These are phyloP conservation scores for Sarcophaga variegata DNA, from an alignment of 2,888 invertebrate species.

Conservation along the genomic window DNA sequence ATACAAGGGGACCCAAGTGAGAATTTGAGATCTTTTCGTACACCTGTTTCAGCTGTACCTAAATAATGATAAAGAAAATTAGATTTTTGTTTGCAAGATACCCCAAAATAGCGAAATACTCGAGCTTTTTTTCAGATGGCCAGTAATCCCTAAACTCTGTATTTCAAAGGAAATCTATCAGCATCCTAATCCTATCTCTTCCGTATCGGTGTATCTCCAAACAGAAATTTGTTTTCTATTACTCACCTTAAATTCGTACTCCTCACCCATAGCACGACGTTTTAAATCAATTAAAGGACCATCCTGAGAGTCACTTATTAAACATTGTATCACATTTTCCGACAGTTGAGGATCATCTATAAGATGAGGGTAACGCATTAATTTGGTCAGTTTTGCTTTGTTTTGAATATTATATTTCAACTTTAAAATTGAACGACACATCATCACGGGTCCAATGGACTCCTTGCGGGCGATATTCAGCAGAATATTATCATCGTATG, in stretches of 20 bases:
- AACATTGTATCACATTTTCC: conserved; percentile 84
- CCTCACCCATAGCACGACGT: conserved; percentile 90
- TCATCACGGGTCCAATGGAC: conserved; percentile 75
- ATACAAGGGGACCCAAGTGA: too few relatives aligned
- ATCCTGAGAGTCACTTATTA: conserved; percentile 91
- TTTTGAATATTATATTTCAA: conserved; percentile 75
- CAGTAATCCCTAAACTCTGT: too few relatives aligned
- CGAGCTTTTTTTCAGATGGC: too few relatives aligned
- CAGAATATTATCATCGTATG: conserved; percentile 71
- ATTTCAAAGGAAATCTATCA: too few relatives aligned
- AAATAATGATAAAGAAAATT: too few relatives aligned
- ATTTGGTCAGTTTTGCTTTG: conserved; percentile 75
- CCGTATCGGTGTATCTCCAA: too few relatives aligned
- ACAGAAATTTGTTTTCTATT: conserved; percentile 69
- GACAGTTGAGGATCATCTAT: conserved; percentile 77
- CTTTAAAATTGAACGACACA: conserved; percentile 78
- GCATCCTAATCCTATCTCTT: too few relatives aligned
- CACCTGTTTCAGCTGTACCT: too few relatives aligned
- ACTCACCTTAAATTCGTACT: conserved; percentile 88
- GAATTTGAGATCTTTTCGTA: too few relatives aligned
- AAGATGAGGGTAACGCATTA: conserved; percentile 78
- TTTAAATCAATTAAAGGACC: conserved; percentile 91
- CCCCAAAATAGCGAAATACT: too few relatives aligned
- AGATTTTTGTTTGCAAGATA: too few relatives aligned
- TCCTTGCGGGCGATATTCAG: conserved; percentile 76